These are phyloP conservation scores for Pandemis cinnamomeana DNA, from an alignment of 2,888 invertebrate species.

Conservation along the genomic window DNA sequence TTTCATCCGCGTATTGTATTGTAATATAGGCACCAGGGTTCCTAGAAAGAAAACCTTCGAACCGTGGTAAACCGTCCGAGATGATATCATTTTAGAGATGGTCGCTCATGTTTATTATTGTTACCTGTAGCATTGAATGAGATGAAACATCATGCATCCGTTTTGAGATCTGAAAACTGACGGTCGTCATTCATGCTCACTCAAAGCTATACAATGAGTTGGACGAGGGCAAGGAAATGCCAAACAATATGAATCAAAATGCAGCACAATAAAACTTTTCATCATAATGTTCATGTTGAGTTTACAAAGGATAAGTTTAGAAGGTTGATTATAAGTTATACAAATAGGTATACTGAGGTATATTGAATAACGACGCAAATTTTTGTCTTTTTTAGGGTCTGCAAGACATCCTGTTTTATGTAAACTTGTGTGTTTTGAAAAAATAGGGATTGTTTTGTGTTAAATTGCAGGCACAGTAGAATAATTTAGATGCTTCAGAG, in stretches of 20 bases:
- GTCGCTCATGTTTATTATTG: background rate
- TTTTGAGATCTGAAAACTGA: slow-evolving; percentile 47
- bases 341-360: no score
- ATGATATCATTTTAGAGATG: background rate
- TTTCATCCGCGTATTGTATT: background rate
- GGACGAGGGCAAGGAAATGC: slow-evolving; percentile 58
- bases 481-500: background rate
- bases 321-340: no score
- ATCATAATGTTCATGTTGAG: background rate
- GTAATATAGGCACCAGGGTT: background rate
- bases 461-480: background rate
- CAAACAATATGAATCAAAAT: slow-evolving; percentile 31
- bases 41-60: background rate
- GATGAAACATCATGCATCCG: slow-evolving; percentile 43
- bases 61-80: background rate
- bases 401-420: no score
- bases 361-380: no score
- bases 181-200: slow-evolving; percentile 51
- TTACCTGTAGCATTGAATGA: slow-evolving; percentile 6
- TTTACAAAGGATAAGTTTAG: no score
- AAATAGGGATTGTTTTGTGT: no score
- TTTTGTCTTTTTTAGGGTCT: no score
- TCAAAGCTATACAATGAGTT: slow-evolving; percentile 58
- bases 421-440: no score
- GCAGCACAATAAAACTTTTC: background rate